Evolutionary conservation across 1,140 invertebrate species (phyloP).

Genomic region (Antheraea mylitta): DNA sequence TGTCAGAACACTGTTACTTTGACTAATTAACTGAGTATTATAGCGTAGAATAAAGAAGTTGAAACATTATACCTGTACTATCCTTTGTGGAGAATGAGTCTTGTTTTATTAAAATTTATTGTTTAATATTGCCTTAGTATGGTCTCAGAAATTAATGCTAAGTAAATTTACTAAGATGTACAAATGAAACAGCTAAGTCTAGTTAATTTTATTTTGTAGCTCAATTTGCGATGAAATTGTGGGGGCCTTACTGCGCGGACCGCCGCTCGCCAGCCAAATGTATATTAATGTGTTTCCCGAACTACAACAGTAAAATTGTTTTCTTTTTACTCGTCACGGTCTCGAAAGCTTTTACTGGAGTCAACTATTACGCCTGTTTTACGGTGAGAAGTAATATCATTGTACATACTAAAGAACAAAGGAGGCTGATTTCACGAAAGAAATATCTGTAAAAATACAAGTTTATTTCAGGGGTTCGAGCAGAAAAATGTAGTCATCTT

Average conservation of each 20-base stretch:
- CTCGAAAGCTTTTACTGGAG: constrained; percentile 65
- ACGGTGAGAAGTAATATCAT: constrained; percentile 57
- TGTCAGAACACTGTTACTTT: constrained; percentile 69
- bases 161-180: constrained; percentile 18
- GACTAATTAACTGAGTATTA: constrained; percentile 71
- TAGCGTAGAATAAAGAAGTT: constrained; percentile 50
- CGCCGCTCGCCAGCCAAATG: constrained; percentile 51
- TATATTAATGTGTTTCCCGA: constrained; percentile 70
- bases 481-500: neutral
- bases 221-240: constrained; percentile 66
- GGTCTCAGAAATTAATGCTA: neutral
- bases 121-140: neutral
- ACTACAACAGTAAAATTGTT: constrained; percentile 69
- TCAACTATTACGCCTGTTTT: constrained; percentile 64
- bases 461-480: constrained; percentile 21
- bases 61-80: constrained; percentile 49
- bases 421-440: constrained; percentile 18
- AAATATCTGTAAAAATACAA: constrained; percentile 23
- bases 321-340: constrained; percentile 63
- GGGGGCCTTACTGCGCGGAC: constrained; percentile 26
- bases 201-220: constrained; percentile 65
- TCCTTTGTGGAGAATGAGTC: constrained; percentile 15
- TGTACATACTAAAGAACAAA: constrained; percentile 36
- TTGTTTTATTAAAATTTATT: neutral
- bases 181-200: constrained; percentile 60